Evolutionary conservation across 2,888 invertebrate genomes (phyloP), one percentile per base, ranked within the genome.

Genomic region (Blastobasis lacticolella): DNA sequence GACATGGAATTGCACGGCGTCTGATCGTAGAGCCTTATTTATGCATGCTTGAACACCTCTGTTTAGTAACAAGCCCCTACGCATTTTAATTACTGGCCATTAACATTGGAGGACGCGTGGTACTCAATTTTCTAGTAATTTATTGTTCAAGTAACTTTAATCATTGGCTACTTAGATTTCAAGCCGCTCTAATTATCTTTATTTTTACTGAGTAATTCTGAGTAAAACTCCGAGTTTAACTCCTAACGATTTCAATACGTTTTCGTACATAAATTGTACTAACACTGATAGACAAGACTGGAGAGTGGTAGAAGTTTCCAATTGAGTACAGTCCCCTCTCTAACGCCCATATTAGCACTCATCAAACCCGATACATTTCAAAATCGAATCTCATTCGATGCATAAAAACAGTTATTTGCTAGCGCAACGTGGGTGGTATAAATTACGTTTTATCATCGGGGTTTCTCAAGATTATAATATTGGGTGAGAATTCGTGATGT

Each of bases 301-400:
- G 38, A 47, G 51, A 48, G 41, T 51, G 40, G 45, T 45, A 38
- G 48, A 51, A 44, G 36, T 51, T 45, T 48, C 42, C 38, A 50
- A 50, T 50, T 10, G 43, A 46, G 10, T 10, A 37, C 44, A 23
- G 23, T 23, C 3, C 23, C 3, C 23, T 23, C 23, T 23, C 23
- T 23, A 23, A 23, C 23, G 23, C 23, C 23, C 23, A 23, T 23
- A 23, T 23, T 23, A 23, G 23, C 23, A 3, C 23, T 23, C 3
- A 23, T 23, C 23, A 23, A 23, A 23, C 3, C 23, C 23, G 23
- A 23, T 3, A 23, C 23, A 23, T 23, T 23, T 23, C 23, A 23
- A 23, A 23, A 23, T 23, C 23, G 23, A 23, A 23, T 23, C 23
- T 23, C 23, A 23, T 23, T 23, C 3, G 40, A 38, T 48, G 8